Base-by-base conservation (phyloP, 2,888 invertebrate genomes). In the Campoletis raptor region DNA sequence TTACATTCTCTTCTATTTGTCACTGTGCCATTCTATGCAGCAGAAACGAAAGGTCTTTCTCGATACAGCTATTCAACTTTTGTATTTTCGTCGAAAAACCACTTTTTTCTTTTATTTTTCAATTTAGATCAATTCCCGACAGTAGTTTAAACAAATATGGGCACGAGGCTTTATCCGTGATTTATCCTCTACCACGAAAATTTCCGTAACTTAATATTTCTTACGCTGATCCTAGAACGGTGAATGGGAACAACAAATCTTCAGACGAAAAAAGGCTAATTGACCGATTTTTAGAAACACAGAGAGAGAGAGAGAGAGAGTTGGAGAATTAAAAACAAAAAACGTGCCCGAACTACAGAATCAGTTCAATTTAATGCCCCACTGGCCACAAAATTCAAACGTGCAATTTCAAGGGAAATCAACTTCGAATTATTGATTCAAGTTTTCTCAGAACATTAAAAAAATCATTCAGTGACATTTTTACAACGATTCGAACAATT, bases 311-410 rank as follows among this genome's bases (percentile, higher is more conserved):
- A 81, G 57, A 83, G 82, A 76, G 74, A 67, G 54, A 73, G 69
- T 30, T 66, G 73, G 64, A 72, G 6, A 83, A 80, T 83, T 73
- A 84, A 67, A 81, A n/a, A 80, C 24, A 12, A 48, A 54, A 92
- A 88, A 90, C 72, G 78, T 77, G 83, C 45, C 73, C 81, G 84
- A 87, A 77, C 85, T 81, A 74, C 77, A 87, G 67, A 87, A 83
- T 91, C 83, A 87, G 89, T 90, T 89, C 91, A 92, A 90, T 91
- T 88, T 90, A 92, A 91, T 91, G 92, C 90, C 90, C 2, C 88
- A 93, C 90, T 89, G 76, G 82, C 81, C 81, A 85, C 57, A 92
- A 92, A 93, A 92, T 90, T 91, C 90, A 91, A 91, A 91, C 93
- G 92, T 93, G 93, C 93, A 92, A 52, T 87, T 79, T 81, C 21